Evolutionary conservation across 2,888 invertebrate species (phyloP), one percentile per base, ranked within the genome.

Genomic region (Caradrina kadenii): DNA sequence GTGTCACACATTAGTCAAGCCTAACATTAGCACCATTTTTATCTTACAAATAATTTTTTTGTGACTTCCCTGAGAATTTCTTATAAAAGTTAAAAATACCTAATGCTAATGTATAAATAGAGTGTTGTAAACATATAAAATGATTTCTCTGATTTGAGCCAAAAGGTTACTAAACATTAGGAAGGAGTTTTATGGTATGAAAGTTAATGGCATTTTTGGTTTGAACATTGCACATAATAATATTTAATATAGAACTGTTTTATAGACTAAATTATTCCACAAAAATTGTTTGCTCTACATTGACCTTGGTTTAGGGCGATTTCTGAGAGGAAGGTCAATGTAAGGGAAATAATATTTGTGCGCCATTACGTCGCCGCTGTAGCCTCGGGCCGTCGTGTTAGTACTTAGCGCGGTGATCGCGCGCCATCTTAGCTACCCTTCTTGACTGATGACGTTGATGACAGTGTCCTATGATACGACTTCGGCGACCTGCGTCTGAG

Each of bases 41-140:
- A 93, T 92, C 95, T 95, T 95, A 95, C 91, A 94, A 93, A 94
- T 93, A 93, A 90, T 92, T 92, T 90, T 92, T 94, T 96, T 96
- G 95, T 95, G 96, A 96, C 96, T 94, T 94, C 92, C 91, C 93
- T 93, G 94, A 95, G 93, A 94, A 92, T 94, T 94, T 93, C 91
- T 92, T 96, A 95, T 91, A 95, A 95, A 95, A 94, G 94, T 93
- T 95, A 95, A 94, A 94, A 95, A 95, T 95, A 94, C 93, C 95
- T 95, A 95, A 94, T 89, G 90, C 94, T 95, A 95, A 91, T 92
- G 91, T 93, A 94, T 95, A 95, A 95, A 95, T 94, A 95, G 92
- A 89, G 91, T 89, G 90, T 90, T 91, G 90, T 92, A 92, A 92
- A 92, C 90, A 91, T 93, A 92, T 81, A 89, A 90, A 86, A 92